phyloP scores from a whole-genome alignment of 2,113 vertebrate genomes.

The Notechis scutatus region DNA sequence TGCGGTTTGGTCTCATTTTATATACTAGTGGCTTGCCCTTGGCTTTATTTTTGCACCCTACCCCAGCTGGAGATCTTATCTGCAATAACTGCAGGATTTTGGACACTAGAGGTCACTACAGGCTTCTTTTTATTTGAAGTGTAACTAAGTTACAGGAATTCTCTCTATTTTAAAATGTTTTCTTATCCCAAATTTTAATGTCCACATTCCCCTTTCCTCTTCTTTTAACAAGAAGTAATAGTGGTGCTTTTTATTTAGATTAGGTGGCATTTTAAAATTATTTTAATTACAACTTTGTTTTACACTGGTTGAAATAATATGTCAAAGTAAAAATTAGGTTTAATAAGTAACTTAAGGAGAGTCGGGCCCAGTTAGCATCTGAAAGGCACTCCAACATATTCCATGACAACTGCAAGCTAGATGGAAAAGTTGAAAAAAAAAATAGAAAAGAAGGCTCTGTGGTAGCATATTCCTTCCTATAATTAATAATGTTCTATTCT shows the following conservation, averaged over 20 bases:
- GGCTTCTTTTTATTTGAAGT: background rate
- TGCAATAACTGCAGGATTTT: slow-evolving; percentile 10
- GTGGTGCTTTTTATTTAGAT: background rate
- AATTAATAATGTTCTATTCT: background rate
- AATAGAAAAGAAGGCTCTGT: background rate
- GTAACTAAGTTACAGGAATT: background rate
- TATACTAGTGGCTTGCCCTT: background rate
- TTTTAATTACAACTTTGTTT: background rate
- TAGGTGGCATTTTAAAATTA: background rate
- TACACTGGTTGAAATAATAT: background rate
- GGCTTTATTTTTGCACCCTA: background rate
- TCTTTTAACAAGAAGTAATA: background rate
- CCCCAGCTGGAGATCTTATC: background rate
- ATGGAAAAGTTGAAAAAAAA: background rate
- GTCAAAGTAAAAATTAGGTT: background rate
- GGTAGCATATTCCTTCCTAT: background rate
- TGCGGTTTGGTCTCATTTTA: too few species aligned
- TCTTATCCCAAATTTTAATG: background rate
- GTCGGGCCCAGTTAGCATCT: background rate
- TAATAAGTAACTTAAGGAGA: background rate
- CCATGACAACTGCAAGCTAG: background rate
- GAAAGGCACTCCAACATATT: background rate
- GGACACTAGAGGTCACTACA: slow-evolving; percentile 52
- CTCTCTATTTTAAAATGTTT: background rate
- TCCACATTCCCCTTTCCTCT: background rate